Conservation (phyloP, 2,113 vertebrate species). For the Ancistrus triradiatus region DNA sequence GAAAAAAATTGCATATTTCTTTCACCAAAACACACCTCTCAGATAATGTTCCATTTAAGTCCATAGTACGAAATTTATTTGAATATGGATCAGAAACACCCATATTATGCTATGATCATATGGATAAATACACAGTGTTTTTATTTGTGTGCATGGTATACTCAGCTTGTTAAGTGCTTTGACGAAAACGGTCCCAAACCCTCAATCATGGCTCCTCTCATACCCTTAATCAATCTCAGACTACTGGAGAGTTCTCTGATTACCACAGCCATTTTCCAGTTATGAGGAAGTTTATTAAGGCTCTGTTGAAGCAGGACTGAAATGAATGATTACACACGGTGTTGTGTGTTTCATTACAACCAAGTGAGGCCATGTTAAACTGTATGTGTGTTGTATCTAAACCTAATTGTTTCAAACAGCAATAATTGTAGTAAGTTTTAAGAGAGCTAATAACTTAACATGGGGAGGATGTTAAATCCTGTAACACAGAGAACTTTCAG, state of each 20-base stretch:
- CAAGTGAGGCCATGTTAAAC: neutral
- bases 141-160: too few relatives aligned
- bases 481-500: neutral
- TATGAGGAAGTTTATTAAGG: slow-evolving; percentile 27
- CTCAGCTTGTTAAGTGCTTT: too few relatives aligned
- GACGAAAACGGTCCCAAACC: too few relatives aligned
- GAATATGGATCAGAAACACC: too few relatives aligned
- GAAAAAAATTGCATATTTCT: too few relatives aligned
- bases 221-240: slow-evolving; percentile 35
- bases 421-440: neutral
- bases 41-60: too few relatives aligned
- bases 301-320: slow-evolving; percentile 9
- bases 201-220: slow-evolving; percentile 23
- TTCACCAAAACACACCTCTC: too few relatives aligned
- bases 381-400: neutral
- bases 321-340: slow-evolving; percentile 23
- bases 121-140: too few relatives aligned
- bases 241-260: slow-evolving; percentile 26
- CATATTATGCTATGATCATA: too few relatives aligned
- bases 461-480: neutral
- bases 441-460: slow-evolving; percentile 8
- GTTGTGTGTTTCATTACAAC: slow-evolving; percentile 11
- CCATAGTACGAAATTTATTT: too few relatives aligned
- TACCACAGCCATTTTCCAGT: slow-evolving; percentile 20
- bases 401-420: neutral